Conservation (phyloP, 2,113 vertebrate species). For the Pycnonotus jocosus region DNA sequence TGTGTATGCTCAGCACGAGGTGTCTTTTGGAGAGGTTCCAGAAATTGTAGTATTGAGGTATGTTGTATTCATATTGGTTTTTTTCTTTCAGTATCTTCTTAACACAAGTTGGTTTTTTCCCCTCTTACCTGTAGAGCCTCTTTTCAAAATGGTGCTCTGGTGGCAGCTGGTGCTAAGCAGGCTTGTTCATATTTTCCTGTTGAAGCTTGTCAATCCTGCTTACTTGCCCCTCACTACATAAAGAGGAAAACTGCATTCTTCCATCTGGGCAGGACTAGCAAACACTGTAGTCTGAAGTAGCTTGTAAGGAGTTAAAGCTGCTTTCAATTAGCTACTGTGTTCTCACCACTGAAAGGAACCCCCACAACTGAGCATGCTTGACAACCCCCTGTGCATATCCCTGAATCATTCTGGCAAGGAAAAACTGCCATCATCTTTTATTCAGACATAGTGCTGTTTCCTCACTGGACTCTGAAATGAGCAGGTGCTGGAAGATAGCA, state of each 20-base stretch:
- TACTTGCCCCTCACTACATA: neutral
- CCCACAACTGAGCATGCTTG: constrained; percentile 4
- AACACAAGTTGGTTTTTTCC: neutral
- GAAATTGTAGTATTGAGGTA: neutral
- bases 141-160: neutral
- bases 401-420: constrained; percentile 55
- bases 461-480: constrained; percentile 35
- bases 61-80: too few relatives aligned
- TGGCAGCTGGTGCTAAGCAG: neutral
- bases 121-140: neutral
- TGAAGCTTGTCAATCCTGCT: neutral
- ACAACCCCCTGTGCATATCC: neutral
- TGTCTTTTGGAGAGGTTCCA: neutral
- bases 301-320: constrained; percentile 42
- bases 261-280: neutral
- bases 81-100: neutral
- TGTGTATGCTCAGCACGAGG: neutral
- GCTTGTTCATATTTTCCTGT: neutral
- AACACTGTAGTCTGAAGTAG: neutral
- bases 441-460: neutral
- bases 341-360: neutral
- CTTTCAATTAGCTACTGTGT: neutral
- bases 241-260: neutral
- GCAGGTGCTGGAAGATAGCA: neutral
- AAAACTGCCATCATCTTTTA: constrained; percentile 33